Evolutionary conservation across 2,888 invertebrate genomes (phyloP), one percentile per base, ranked within the genome.

Genomic region (Neoaliturus tenellus): DNA sequence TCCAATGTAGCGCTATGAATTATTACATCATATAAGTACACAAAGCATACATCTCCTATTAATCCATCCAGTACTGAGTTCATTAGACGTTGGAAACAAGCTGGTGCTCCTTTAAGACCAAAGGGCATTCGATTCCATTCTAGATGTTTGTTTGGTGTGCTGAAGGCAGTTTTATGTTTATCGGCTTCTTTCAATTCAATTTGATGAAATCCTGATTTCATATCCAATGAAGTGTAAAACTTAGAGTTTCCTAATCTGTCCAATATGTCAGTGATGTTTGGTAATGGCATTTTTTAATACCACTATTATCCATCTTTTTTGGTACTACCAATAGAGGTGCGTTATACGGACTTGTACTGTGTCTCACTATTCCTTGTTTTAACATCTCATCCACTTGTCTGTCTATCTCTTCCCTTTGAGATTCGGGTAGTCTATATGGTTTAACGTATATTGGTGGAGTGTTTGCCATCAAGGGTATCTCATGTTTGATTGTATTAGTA

Each of bases 161-260:
- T 58, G 33, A 83, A 83, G 10, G 82, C 83, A 17, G 83, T 62
- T 41, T 80, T 83, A 6, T 31, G 17, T 20, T 48, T 80, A 41
- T 80, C 80, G 10, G 35, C 51, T 67, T 83, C 80, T 14, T 58
- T 39, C 14, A 83, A 28, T 44, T 71, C 33, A 25, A 83, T 83
- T 80, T 83, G 83, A 62, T 69, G 69, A 35, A 48, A 83, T 14
- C 83, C 83, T n/a, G 44, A 14, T 3, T 62, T 44, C 44, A 83
- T 39, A 51, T 83, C 83, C 5, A 83, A 23, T 4, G 58, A 62
- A 41, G 83, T 28, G 25, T 62, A 82, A 20, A 23, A 51, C 8
- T 33, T 73, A 28, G 28, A 31, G n/a, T 58, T 39, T n/a, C 82
- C 82, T 55, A 82, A 55, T 1, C 23, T 39, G 48, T 82, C 67